Evolutionary conservation across 2,113 vertebrate genomes (phyloP).

Genomic region (Rallus limicola): DNA sequence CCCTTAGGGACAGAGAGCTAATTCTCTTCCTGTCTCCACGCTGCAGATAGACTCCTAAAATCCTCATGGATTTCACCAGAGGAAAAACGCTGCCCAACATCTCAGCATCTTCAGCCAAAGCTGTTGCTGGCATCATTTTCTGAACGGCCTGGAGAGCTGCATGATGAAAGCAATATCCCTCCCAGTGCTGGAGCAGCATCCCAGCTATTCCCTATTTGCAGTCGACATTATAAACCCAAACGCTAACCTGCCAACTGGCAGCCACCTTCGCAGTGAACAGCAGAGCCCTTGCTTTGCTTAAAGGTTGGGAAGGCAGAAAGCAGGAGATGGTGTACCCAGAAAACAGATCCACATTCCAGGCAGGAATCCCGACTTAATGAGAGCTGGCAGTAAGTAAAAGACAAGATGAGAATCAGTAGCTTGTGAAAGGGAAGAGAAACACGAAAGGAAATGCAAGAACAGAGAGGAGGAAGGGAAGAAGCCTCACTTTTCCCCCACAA

Average conservation of each 20-base stretch:
- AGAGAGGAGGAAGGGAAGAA: background rate
- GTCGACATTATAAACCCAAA: background rate
- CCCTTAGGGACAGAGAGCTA: background rate
- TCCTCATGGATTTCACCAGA: background rate
- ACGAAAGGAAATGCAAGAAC: slow-evolving; percentile 8
- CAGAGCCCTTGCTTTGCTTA: background rate
- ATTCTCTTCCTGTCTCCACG: background rate
- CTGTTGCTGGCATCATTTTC: background rate
- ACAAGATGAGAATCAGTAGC: slow-evolving; percentile 26
- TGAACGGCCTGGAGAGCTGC: background rate
- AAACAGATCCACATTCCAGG: background rate
- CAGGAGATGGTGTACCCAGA: background rate
- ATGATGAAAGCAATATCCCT: background rate
- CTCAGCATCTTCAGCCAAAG: background rate
- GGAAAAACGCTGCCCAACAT: background rate
- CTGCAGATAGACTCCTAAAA: background rate
- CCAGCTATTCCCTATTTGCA: background rate
- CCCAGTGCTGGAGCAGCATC: background rate
- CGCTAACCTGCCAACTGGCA: background rate
- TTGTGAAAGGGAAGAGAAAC: background rate
- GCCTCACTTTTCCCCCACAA: background rate
- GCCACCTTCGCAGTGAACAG: background rate
- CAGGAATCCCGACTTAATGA: background rate
- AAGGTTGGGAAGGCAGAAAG: background rate
- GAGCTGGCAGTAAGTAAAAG: slow-evolving; percentile 46